These are phyloP conservation scores for Platycheirus rosarum DNA, from an alignment of 2,888 invertebrate genomes.

Conservation along the genomic window DNA sequence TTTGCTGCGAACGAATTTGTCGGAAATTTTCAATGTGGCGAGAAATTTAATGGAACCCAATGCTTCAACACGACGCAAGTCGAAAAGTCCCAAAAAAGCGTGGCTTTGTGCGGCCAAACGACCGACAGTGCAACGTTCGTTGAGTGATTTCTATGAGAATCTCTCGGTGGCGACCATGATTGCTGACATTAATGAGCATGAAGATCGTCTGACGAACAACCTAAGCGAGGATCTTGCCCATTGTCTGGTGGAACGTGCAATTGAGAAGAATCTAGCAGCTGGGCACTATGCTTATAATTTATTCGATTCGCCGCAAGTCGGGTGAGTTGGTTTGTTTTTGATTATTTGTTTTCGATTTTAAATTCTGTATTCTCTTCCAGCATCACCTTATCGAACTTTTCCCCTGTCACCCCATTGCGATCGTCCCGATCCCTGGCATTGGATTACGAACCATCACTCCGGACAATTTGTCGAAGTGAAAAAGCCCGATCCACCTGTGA, in stretches of 20 bases:
- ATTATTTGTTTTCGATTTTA: not conserved
- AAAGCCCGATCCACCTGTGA: constrained; percentile 83
- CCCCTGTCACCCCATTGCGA: constrained; percentile 83
- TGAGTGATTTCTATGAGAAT: constrained; percentile 82
- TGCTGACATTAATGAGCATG: constrained; percentile 65
- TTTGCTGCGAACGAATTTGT: constrained; percentile 78
- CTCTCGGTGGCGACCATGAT: constrained; percentile 80
- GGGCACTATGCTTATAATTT: constrained; percentile 79
- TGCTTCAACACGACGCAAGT: constrained; percentile 76
- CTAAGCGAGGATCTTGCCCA: constrained; percentile 79
- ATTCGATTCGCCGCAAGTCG: constrained; percentile 77
- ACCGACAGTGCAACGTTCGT: constrained; percentile 79
- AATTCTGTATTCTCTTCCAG: constrained; percentile 81
- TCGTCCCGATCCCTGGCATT: constrained; percentile 85
- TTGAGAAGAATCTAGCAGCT: constrained; percentile 78
- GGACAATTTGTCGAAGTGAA: constrained; percentile 88
- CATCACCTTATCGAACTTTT: constrained; percentile 83
- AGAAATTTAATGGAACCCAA: constrained; percentile 62
- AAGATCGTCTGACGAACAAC: constrained; percentile 78
- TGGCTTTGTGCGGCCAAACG: constrained; percentile 77
- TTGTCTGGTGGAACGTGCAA: constrained; percentile 78
- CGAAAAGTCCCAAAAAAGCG: constrained; percentile 79
- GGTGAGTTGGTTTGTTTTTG: constrained; percentile 75
- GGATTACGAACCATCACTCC: constrained; percentile 88
- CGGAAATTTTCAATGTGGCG: constrained; percentile 76